Evolutionary conservation across 2,797 vertebrate genomes (phyloP), one percentile per base, ranked within the genome.

Genomic region (Crenuchus spilurus): DNA sequence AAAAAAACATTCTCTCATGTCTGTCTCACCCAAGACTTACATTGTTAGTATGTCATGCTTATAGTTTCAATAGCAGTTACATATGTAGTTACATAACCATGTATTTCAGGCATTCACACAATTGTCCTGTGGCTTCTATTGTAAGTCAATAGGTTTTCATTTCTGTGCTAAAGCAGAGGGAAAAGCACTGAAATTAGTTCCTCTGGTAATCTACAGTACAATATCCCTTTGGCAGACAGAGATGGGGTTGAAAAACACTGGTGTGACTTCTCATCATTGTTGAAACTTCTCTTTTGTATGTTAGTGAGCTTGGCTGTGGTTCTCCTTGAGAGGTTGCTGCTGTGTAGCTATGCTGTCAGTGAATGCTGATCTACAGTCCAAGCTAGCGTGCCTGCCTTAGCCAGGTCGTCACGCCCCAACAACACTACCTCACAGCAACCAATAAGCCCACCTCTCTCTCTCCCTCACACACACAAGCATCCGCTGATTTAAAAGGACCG

Each of bases 381-480:
- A 57, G 42, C 51, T 30, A 42, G 72, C 20, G 13, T 30, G 51
- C 4, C 55, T 18, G 33, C 7, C 54, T 62, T 30, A 66, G 51
- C 24, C 46, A 65, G 48, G 54, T 46, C 48, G 9, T 51, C 35
- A 57, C 22, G 4, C 28, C 58, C 55, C 13, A 20, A 41, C 24
- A 57, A 70, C 39, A 51, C 37, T 33, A 48, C 37, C 39, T 70
- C 55, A 35, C n/a, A 48, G 22, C 22, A 35, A 49, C 62, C 51
- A 75, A 64, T 63, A 69, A n/a, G n/a, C n/a, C n/a, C n/a, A n/a
- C n/a, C 33, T 62, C 54, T 41, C 51, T 20, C 39, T 39, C 41
- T 48, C 31, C 71, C 7, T 31, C 39, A 31, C 52, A 14, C 31
- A 44, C 74, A 39, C 28, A 44, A 2, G 37, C 39, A 11, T 30